A percentile compares a stretch with the other conserved stretches of the same genome.
Conservation (phyloP, 2,797 vertebrate species). For the Squalus acanthias region DNA sequence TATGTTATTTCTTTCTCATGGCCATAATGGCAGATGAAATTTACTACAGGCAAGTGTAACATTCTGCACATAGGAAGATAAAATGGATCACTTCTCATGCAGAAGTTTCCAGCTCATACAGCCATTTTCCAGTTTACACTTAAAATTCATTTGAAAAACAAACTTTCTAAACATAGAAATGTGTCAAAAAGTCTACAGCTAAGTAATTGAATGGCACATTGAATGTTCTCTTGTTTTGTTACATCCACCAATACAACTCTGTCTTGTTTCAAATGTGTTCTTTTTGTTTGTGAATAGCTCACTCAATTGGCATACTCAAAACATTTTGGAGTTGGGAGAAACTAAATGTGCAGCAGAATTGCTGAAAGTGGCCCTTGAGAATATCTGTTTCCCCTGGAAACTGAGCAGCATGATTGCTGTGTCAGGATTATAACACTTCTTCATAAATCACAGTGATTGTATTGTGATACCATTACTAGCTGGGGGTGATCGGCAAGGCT, state of each 20-base stretch:
- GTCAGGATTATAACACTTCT: constrained; percentile 61
- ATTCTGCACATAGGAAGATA: neutral
- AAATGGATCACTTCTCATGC: neutral
- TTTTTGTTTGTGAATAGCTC: neutral
- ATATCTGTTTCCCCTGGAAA: neutral
- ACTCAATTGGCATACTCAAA: neutral
- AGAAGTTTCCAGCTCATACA: neutral
- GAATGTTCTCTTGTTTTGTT: neutral
- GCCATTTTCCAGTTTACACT: neutral
- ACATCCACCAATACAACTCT: neutral
- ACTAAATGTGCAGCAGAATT: neutral
- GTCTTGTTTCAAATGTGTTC: neutral
- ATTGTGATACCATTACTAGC: constrained; percentile 51
- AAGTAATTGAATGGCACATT: neutral
- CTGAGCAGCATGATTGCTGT: constrained; percentile 64
- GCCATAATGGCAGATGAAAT: neutral
- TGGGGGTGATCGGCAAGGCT: neutral
- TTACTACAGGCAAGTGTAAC: neutral
- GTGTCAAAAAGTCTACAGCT: neutral
- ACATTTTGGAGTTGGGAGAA: neutral
- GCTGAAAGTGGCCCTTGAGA: neutral
- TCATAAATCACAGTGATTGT: constrained; percentile 66
- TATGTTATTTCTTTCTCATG: neutral
- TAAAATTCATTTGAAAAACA: neutral
- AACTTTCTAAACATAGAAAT: neutral